Evolutionary conservation across 2,888 invertebrate species (phyloP).

Genomic region (Trichopoda pennipes): DNA sequence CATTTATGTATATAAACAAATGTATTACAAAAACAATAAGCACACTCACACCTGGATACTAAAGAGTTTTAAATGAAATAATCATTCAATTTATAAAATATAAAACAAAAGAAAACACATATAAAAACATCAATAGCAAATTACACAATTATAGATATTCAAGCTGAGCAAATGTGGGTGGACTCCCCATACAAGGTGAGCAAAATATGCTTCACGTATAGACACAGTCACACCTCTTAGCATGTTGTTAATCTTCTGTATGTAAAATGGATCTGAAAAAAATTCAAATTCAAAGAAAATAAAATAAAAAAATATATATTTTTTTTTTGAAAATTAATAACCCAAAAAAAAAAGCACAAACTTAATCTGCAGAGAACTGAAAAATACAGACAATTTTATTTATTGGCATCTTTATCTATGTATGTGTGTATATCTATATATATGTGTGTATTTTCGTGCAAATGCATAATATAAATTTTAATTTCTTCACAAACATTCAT

Average conservation of each 20-base stretch:
- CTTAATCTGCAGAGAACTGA: no score
- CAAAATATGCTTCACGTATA: conserved; percentile 25
- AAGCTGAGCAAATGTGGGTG: conserved; percentile 56
- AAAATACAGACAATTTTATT: no score
- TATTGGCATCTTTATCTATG: no score
- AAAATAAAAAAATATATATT: no score
- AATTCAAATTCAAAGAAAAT: no score
- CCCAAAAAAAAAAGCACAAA: no score
- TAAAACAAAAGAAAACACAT: conserved; percentile 12
- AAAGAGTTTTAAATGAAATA: conserved; percentile 50
- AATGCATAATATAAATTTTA: conserved; percentile 6
- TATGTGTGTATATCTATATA: background rate
- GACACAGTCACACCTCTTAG: conserved; percentile 19
- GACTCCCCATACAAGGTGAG: conserved; percentile 59
- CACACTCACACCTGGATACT: conserved; percentile 52
- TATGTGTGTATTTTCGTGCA: no score
- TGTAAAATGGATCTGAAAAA: no score
- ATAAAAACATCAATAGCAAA: conserved; percentile 10
- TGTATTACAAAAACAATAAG: background rate
- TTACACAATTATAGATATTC: conserved; percentile 17
- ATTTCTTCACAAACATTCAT: conserved; percentile 2
- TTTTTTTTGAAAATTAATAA: no score
- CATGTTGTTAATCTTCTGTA: background rate
- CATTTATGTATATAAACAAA: no score
- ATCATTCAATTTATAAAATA: conserved; percentile 21